A percentile compares a stretch with the other conserved stretches of the same genome.
Conservation (phyloP, 2,888 invertebrate genomes). For the Linnaemya vulpina region DNA sequence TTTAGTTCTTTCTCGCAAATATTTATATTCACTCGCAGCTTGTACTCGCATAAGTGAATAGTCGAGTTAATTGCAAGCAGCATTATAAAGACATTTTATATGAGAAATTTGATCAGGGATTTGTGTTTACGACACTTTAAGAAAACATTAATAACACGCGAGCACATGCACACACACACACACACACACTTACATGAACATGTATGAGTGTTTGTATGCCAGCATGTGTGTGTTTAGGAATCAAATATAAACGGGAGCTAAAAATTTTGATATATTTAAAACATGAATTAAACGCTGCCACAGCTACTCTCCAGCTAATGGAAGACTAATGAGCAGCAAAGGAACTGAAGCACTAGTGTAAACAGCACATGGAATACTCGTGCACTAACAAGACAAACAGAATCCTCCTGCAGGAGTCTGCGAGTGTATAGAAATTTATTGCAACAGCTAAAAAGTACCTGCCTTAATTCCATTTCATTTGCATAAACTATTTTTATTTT, state of each 20-base stretch:
- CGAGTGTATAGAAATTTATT: neutral
- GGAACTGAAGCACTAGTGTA: neutral
- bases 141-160: constrained; percentile 14
- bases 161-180: too few relatives aligned
- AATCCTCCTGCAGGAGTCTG: neutral
- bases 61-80: too few relatives aligned
- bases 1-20: neutral
- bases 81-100: constrained; percentile 2
- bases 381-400: neutral
- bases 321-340: neutral
- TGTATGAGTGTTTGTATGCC: too few relatives aligned
- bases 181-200: too few relatives aligned
- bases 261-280: constrained; percentile 32
- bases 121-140: constrained; percentile 31
- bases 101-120: constrained; percentile 22
- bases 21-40: neutral
- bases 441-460: neutral
- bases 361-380: constrained; percentile 2
- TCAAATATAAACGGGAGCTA: constrained; percentile 1
- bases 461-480: constrained; percentile 9
- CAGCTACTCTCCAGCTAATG: constrained; percentile 4
- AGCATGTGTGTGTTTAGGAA: neutral
- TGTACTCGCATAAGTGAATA: neutral
- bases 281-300: constrained; percentile 3
- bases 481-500: neutral